phyloP scores from a whole-genome alignment of 1,140 invertebrate genomes.

The Anastrepha obliqua region DNA sequence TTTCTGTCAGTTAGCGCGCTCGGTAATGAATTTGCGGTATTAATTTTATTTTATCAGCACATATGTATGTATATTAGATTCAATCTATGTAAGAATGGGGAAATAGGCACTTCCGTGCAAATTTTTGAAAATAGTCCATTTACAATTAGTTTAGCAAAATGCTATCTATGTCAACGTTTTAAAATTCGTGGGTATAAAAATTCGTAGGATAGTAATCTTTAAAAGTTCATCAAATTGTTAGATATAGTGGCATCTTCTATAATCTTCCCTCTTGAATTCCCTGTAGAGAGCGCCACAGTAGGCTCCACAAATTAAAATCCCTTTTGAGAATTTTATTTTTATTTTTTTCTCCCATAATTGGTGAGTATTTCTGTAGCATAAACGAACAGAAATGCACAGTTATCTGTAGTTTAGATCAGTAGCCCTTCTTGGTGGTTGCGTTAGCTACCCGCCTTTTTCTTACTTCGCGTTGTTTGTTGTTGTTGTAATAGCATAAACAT shows the following conservation, averaged over 20 bases:
- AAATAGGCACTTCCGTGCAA: conserved; percentile 32
- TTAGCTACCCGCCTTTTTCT: too few relatives aligned
- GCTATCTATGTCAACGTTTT: too few relatives aligned
- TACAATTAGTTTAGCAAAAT: not conserved
- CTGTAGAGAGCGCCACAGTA: not conserved
- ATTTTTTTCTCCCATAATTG: too few relatives aligned
- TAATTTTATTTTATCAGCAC: not conserved
- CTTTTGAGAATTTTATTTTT: too few relatives aligned
- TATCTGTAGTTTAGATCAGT: not conserved
- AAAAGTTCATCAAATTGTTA: not conserved
- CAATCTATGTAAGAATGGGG: not conserved
- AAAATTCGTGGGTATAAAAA: too few relatives aligned
- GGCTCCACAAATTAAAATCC: conserved; percentile 33
- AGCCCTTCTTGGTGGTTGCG: not conserved
- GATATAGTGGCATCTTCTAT: conserved; percentile 16
- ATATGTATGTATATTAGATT: not conserved
- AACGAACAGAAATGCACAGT: conserved; percentile 6
- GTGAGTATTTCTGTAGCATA: too few relatives aligned
- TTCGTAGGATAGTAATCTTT: conserved; percentile 19
- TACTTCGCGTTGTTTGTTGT: too few relatives aligned
- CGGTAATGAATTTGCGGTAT: not conserved
- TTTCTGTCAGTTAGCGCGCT: not conserved
- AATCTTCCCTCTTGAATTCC: conserved; percentile 9
- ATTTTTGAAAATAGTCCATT: conserved; percentile 3
- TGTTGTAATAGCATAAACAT: too few relatives aligned